A percentile compares a stretch with the other conserved stretches of the same genome.
phyloP scores from a whole-genome alignment of 2,888 invertebrate genomes.

The Campoletis raptor region DNA sequence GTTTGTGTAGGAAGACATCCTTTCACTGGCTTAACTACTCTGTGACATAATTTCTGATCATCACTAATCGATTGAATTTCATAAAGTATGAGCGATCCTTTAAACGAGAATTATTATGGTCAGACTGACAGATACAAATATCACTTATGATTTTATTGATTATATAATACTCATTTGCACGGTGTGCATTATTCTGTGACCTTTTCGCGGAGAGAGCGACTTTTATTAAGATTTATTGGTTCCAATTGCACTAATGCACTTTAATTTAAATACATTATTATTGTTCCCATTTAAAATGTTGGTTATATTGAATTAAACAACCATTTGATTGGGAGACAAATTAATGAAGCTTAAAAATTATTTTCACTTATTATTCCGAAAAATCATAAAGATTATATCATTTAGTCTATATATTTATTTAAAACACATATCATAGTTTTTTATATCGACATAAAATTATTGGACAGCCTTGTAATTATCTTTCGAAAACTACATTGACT shows the following conservation, averaged over 20 bases:
- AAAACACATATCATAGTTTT: background rate
- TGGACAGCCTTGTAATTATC: background rate
- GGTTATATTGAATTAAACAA: background rate
- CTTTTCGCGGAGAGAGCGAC: constrained; percentile 59
- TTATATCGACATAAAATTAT: background rate
- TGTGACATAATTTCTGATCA: constrained; percentile 51
- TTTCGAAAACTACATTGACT: background rate
- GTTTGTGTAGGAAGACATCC: constrained; percentile 37
- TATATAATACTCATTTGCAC: background rate
- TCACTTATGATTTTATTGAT: background rate
- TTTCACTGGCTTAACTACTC: constrained; percentile 48
- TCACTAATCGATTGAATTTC: constrained; percentile 59
- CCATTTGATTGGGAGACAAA: background rate
- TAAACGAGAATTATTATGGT: constrained; percentile 17
- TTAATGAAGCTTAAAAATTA: too few relatives aligned
- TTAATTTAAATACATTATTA: background rate
- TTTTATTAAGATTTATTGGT: background rate
- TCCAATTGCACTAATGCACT: background rate
- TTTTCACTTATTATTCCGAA: background rate
- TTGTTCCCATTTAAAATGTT: background rate
- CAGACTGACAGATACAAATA: background rate
- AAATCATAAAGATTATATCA: background rate
- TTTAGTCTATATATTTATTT: background rate
- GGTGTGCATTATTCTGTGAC: constrained; percentile 23
- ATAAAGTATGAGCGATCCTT: constrained; percentile 26